These are phyloP conservation scores for Alosa sapidissima DNA, from an alignment of 2,797 vertebrate genomes.

Conservation along the genomic window DNA sequence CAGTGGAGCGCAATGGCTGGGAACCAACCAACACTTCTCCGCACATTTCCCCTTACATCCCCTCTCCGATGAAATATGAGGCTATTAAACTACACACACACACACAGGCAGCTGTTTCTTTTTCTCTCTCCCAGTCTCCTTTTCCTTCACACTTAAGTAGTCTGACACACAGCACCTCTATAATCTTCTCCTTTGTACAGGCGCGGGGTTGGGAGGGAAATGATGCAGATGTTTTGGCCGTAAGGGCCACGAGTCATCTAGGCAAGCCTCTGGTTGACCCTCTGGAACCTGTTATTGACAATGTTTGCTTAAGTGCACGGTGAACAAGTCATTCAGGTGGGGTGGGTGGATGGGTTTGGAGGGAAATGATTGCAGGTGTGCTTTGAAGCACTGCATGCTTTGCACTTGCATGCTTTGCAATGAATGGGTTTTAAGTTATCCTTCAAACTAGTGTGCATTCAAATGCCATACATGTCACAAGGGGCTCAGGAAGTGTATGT, in stretches of 20 bases:
- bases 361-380: not conserved
- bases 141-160: not conserved
- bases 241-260: too few species aligned
- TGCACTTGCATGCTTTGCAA: not conserved
- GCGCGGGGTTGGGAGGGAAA: not conserved
- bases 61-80: not conserved
- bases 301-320: not conserved
- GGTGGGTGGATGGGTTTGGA: not conserved
- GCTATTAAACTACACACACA: not conserved
- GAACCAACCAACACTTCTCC: not conserved
- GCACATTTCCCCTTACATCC: not conserved
- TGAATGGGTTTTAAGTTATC: not conserved
- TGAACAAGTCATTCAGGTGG: not conserved
- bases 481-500: not conserved
- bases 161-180: not conserved
- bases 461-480: not conserved
- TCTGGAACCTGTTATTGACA: not conserved
- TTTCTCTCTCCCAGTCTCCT: not conserved
- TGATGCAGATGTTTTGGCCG: too few species aligned
- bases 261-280: not conserved
- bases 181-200: not conserved
- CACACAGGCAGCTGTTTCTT: not conserved
- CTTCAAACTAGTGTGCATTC: not conserved
- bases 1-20: not conserved
- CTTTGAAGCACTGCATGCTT: too few species aligned